Evolutionary conservation across 2,113 vertebrate genomes (phyloP), one percentile per base, ranked within the genome.

Genomic region (Uropsilus gracilis): DNA sequence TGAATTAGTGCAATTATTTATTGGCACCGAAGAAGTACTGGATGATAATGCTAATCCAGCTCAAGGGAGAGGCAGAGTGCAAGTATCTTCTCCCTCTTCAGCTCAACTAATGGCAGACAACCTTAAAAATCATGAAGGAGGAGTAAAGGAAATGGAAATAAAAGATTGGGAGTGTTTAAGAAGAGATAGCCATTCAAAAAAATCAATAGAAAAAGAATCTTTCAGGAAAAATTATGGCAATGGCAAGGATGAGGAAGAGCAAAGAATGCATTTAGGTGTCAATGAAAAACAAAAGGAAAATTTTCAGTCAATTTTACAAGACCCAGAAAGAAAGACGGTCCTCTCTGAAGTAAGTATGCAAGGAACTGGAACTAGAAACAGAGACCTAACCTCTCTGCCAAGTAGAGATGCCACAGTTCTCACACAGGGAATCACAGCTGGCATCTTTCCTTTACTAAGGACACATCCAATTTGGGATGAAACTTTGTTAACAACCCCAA

Each of bases 41-140:
- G 98, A 98, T 97, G 97, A 97, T 84, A 98, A 98, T 86, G 97
- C 97, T 94, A 98, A 98, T 92, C 97, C 97, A 95, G 96, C 97
- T 93, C 71, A 55, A 0, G 59, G 82, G 59, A 93, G 81, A 57
- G 85, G 72, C 64, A 91, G 24, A 14, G 82, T 1, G 0, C 89
- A 97, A 92, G 90, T 12, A 55, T 66, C 89, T 87, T 90, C 44
- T 81, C 90, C 95, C 69, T 97, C 86, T 86, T 75, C 76, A 76
- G 95, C 93, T 83, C 96, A 96, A n/a, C 48, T 80, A 86, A 89
- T 89, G n/a, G 57, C 92, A 97, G 88, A 85, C 0, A 6, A 39
- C 1, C 39, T 77, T 75, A 77, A 80, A 94, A 97, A 94, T 93
- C 93, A 86, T 34, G 97, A 98, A 97, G 93, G 46, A 91, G 85